Evolutionary conservation across 2,797 vertebrate species (phyloP), one percentile per base, ranked within the genome.

Genomic region (Distichodus sexfasciatus): DNA sequence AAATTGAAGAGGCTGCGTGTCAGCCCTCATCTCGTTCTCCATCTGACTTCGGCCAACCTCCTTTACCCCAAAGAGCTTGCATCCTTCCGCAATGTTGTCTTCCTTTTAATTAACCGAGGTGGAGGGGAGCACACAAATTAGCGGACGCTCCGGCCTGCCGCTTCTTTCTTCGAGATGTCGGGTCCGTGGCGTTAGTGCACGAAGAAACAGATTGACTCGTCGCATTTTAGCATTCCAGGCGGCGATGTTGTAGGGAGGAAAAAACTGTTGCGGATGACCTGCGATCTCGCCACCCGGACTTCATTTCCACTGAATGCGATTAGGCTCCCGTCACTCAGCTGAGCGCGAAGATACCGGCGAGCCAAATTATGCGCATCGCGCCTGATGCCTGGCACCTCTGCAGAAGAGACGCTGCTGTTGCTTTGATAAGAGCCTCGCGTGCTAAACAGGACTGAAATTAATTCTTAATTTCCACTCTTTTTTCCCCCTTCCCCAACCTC

Each of bases 361-460:
- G 84, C 81, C 87, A 91, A 92, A 90, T 90, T 76, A 90, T 84
- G 83, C 85, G 66, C 79, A 89, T 91, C 84, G 84, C 79, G 70
- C 82, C 63, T 66, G 71, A 76, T 82, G 82, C 81, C 84, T 82
- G 81, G 78, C 90, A 87, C 80, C 75, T 28, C 79, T 26, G 4
- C 69, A 90, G 79, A 93, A 88, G 92, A 92, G 87, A 69, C n/a
- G 81, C 76, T 71, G 82, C 83, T 86, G 85, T 90, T 87, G 86
- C 82, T 84, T 87, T 89, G 88, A 91, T 92, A 90, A 88, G 86
- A 86, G 77, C 80, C 71, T 26, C n/a, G 31, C 9, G 19, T 57
- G 81, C 85, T 88, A 90, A 91, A 85, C 77, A 86, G 84, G 71
- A 84, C 88, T 84, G 79, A 90, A 91, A 92, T 92, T 80, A 86